Evolutionary conservation across 2,113 vertebrate species (phyloP).

Genomic region (Chaetorhynchus papuensis): DNA sequence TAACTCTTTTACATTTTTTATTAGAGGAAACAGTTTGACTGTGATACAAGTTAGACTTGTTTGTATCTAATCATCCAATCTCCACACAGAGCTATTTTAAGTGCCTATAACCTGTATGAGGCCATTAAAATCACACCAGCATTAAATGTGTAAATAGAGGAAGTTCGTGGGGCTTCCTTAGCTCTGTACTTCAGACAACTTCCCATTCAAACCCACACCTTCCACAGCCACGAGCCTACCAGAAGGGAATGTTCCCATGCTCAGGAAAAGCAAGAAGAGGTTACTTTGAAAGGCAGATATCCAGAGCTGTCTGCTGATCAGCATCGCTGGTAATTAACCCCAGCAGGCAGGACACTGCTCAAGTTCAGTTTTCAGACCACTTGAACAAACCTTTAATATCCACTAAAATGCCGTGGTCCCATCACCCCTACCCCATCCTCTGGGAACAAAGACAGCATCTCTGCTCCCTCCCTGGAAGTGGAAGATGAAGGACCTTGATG

Average conservation of each 20-base stretch:
- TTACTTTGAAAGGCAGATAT: neutral
- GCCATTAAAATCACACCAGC: neutral
- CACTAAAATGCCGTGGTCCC: neutral
- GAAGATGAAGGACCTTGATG: neutral
- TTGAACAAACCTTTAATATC: neutral
- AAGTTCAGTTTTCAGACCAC: neutral
- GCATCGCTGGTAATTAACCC: neutral
- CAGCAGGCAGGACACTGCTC: neutral
- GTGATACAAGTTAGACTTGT: neutral
- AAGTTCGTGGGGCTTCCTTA: neutral
- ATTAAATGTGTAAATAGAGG: neutral
- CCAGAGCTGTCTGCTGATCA: neutral
- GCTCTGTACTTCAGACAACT: neutral
- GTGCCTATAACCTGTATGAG: neutral
- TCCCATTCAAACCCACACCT: neutral
- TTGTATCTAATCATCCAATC: neutral
- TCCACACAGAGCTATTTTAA: neutral
- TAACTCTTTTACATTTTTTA: neutral
- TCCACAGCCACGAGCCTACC: accelerated
- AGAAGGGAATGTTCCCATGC: neutral
- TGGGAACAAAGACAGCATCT: neutral
- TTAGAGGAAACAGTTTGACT: neutral
- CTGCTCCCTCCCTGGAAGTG: neutral
- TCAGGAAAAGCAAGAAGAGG: neutral
- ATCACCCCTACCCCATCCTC: neutral